Base-by-base conservation (phyloP, 2,888 invertebrate genomes). In the Idaea straminata region DNA sequence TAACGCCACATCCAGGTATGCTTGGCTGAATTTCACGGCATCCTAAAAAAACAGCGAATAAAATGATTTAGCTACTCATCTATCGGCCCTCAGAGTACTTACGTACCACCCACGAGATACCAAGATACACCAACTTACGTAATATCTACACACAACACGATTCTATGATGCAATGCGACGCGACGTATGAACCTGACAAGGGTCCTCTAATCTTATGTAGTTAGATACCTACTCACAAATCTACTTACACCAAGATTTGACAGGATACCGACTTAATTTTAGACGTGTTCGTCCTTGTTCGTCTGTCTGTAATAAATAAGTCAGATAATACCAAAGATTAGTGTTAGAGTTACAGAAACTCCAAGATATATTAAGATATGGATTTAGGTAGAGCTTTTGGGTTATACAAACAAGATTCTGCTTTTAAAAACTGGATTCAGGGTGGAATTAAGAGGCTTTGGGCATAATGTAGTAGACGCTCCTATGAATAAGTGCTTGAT, bases 181-280 rank as follows among this genome's bases (percentile, higher is more conserved):
- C 61, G 60, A 64, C 67, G 63, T 65, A 63, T 62, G 61, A 57
- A 47, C 61, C 38, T 72, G 74, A 74, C 66, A 64, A 73, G 74
- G 74, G 74, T 73, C 73, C 72, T 69, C 69, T 68, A 70, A 68
- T 71, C 73, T 69, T 66, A 66, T 66, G 70, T 66, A 47, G 13
- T 13, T 47, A 47, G 10, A 13, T 47, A 47, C 47, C 47, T 47
- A 47, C 69, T 60, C 62, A 34, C 62, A 73, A 72, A 75, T 73
- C 73, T 74, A 69, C 73, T 74, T 72, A 73, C 68, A 69, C 64
- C 65, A 67, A 69, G 68, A 74, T 74, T 74, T 71, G 73, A 71
- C 70, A 64, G 67, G 69, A 74, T 72, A 73, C 69, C 69, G 72
- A 74, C 74, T 74, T 73, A 72, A 74, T 75, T 73, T 72, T 67